These are phyloP conservation scores for Malthinus flaveolus DNA, from an alignment of 2,888 invertebrate species.

Conservation along the genomic window DNA sequence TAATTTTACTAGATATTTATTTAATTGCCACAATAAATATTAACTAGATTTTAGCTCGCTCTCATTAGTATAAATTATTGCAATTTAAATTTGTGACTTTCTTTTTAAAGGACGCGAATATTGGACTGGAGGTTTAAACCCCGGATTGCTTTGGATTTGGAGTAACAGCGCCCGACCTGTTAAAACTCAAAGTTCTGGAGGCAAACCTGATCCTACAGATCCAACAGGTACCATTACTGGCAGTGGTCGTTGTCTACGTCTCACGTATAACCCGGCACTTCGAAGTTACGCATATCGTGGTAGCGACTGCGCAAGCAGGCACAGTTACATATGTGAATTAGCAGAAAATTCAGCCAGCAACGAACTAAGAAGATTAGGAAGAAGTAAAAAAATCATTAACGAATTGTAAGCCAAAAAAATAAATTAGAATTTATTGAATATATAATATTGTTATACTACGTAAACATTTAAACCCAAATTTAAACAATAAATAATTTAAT, in stretches of 20 bases:
- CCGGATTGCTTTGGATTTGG: constrained; percentile 87
- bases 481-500: constrained; percentile 20
- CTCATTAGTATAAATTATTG: constrained; percentile 1
- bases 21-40: too few relatives aligned
- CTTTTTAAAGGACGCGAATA: constrained; percentile 65
- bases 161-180: constrained; percentile 79
- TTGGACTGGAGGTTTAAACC: constrained; percentile 85
- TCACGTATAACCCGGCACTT: constrained; percentile 65
- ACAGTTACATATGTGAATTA: constrained; percentile 73
- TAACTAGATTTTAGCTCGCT: too few relatives aligned
- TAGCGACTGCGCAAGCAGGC: constrained; percentile 70
- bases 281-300: constrained; percentile 70
- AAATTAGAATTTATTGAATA: constrained; percentile 1
- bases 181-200: constrained; percentile 45
- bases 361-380: constrained; percentile 57
- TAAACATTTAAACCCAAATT: not conserved
- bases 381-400: constrained; percentile 33
- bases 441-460: not conserved
- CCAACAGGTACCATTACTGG: constrained; percentile 60
- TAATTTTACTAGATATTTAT: too few relatives aligned
- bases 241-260: constrained; percentile 71
- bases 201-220: constrained; percentile 53
- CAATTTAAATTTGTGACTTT: constrained; percentile 8
- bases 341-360: constrained; percentile 64
- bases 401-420: constrained; percentile 18